phyloP scores from a whole-genome alignment of 2,888 invertebrate genomes.

The Catotricha subobsoleta region DNA sequence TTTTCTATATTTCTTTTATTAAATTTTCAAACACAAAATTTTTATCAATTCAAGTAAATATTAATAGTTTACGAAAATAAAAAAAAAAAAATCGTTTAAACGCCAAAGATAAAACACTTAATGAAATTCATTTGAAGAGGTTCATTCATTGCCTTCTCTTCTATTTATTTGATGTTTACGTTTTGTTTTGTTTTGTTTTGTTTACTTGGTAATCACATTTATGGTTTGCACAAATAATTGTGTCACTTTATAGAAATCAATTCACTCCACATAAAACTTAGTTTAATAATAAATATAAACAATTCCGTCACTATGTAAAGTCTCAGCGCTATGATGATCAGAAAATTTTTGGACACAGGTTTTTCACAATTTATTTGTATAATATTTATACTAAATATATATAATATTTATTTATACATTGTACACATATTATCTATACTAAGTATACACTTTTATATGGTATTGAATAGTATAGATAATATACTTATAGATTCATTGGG shows the following conservation, averaged over 20 bases:
- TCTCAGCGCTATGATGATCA: no score
- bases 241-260: slow-evolving; percentile 1
- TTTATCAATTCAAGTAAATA: background rate
- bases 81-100: background rate
- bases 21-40: no score
- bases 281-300: no score
- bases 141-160: background rate
- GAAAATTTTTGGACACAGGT: no score
- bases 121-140: background rate
- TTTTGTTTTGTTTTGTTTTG: background rate
- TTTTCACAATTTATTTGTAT: no score
- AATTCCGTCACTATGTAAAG: no score
- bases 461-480: background rate
- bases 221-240: slow-evolving; percentile 4
- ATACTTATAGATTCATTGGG: background rate
- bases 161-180: background rate
- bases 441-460: background rate
- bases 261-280: background rate
- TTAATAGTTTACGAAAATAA: background rate
- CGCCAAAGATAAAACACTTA: background rate
- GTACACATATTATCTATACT: no score
- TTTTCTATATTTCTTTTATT: no score
- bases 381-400: no score
- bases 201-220: background rate
- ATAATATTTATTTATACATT: no score